Percentiles rank a stretch among this genome's conserved stretches.
These are phyloP conservation scores for Gonocerus acuteangulatus DNA, from an alignment of 2,888 invertebrate species.

Conservation along the genomic window DNA sequence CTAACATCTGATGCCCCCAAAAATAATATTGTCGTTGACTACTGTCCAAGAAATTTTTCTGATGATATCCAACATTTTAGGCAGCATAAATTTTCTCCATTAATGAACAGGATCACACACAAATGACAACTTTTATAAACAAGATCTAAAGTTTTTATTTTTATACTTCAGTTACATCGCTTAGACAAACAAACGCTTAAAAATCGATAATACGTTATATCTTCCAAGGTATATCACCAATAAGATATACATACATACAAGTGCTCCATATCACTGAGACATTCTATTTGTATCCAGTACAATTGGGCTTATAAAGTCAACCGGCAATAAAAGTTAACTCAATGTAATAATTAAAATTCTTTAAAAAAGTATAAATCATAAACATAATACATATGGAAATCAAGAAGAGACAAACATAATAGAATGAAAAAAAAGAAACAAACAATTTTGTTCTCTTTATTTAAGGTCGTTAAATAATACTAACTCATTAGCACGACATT, in stretches of 20 bases:
- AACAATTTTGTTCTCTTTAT: constrained; percentile 10
- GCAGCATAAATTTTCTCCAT: too few species aligned
- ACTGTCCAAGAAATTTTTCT: too few species aligned
- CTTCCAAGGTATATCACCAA: background rate
- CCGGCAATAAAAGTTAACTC: constrained; percentile 9
- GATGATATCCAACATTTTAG: too few species aligned
- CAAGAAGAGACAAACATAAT: constrained; percentile 5
- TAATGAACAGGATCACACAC: too few species aligned
- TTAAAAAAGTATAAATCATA: background rate
- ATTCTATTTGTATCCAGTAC: constrained; percentile 8
- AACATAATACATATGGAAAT: background rate
- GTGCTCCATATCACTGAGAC: background rate
- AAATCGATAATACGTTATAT: constrained; percentile 6
- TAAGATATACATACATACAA: constrained; percentile 8
- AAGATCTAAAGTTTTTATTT: constrained; percentile 17
- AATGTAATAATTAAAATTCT: background rate
- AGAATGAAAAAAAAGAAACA: background rate
- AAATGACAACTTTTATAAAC: too few species aligned
- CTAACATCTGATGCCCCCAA: too few species aligned
- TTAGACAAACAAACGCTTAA: constrained; percentile 11
- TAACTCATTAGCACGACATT: constrained; percentile 1
- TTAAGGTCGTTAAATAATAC: constrained; percentile 5
- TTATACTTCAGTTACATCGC: constrained; percentile 18
- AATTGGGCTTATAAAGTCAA: constrained; percentile 6
- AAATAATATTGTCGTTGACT: too few species aligned